These are phyloP conservation scores for Cataglyphis altisquamis DNA, from an alignment of 2,888 invertebrate genomes.

Conservation along the genomic window DNA sequence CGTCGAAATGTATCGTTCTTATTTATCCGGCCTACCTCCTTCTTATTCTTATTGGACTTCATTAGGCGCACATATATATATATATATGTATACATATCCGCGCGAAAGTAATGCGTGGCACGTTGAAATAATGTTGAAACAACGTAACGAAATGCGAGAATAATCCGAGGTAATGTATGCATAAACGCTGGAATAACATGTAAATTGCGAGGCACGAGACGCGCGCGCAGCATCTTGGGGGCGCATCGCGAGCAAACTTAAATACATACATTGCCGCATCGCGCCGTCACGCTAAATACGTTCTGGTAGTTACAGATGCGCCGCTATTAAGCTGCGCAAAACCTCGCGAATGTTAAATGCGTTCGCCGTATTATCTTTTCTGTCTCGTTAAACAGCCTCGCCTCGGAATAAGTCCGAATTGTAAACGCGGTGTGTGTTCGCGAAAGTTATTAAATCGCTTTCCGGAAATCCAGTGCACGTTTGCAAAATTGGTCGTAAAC, in stretches of 20 bases:
- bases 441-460: slow-evolving; percentile 27
- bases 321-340: slow-evolving; percentile 41
- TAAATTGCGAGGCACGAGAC: slow-evolving; percentile 44
- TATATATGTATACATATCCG: not conserved
- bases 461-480: slow-evolving; percentile 12
- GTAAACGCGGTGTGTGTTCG: slow-evolving; percentile 8
- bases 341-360: slow-evolving; percentile 44
- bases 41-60: not conserved
- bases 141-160: slow-evolving; percentile 47
- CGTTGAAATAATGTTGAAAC: slow-evolving; percentile 30
- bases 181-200: slow-evolving; percentile 47
- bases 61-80: not conserved
- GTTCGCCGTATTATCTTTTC: slow-evolving; percentile 33
- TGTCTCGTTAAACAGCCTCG: slow-evolving; percentile 16
- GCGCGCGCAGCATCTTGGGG: slow-evolving; percentile 37
- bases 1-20: not conserved
- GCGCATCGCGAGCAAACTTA: slow-evolving; percentile 40
- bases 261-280: slow-evolving; percentile 39
- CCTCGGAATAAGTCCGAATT: slow-evolving; percentile 33
- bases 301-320: slow-evolving; percentile 23
- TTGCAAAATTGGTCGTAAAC: not conserved
- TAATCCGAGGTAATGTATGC: slow-evolving; percentile 48
- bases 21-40: not conserved
- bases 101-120: slow-evolving; percentile 29
- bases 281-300: slow-evolving; percentile 15